phyloP scores from a whole-genome alignment of 2,888 invertebrate species.

The Brachypalpus laphriformis region DNA sequence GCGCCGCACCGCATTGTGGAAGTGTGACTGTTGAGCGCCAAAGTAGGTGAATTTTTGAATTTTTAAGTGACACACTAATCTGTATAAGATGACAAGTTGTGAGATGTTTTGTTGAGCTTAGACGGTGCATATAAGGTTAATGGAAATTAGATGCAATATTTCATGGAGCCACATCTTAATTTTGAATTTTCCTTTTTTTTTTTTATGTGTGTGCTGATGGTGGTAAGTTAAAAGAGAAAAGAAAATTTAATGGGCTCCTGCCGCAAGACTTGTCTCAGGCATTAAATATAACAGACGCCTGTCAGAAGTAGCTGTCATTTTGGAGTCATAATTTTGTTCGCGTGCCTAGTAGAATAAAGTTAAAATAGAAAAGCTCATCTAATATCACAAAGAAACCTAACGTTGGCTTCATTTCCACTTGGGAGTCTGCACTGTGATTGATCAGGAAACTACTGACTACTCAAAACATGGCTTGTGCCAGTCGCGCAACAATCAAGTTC shows the following conservation, averaged over 20 bases:
- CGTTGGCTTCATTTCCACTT: too few species aligned
- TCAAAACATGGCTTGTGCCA: too few species aligned
- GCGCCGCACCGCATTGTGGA: neutral
- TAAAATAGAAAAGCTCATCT: too few species aligned
- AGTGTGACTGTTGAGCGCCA: neutral
- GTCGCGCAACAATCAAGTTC: too few species aligned
- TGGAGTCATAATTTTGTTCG: too few species aligned
- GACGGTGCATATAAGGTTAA: slow-evolving; percentile 26
- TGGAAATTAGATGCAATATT: slow-evolving; percentile 2
- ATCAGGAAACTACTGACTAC: too few species aligned
- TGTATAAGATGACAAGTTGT: neutral
- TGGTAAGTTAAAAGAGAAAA: neutral
- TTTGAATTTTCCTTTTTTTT: neutral
- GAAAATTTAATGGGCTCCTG: neutral
- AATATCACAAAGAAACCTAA: too few species aligned
- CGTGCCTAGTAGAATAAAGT: too few species aligned
- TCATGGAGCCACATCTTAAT: neutral
- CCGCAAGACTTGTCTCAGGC: too few species aligned
- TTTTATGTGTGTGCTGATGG: neutral
- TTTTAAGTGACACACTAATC: slow-evolving; percentile 42
- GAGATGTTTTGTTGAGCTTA: slow-evolving; percentile 1
- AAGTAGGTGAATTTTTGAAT: slow-evolving; percentile 55
- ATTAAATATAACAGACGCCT: too few species aligned
- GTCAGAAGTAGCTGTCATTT: too few species aligned
- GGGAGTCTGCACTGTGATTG: too few species aligned